These are phyloP conservation scores for Euzophera pinguis DNA, from an alignment of 2,888 invertebrate genomes.

Conservation along the genomic window DNA sequence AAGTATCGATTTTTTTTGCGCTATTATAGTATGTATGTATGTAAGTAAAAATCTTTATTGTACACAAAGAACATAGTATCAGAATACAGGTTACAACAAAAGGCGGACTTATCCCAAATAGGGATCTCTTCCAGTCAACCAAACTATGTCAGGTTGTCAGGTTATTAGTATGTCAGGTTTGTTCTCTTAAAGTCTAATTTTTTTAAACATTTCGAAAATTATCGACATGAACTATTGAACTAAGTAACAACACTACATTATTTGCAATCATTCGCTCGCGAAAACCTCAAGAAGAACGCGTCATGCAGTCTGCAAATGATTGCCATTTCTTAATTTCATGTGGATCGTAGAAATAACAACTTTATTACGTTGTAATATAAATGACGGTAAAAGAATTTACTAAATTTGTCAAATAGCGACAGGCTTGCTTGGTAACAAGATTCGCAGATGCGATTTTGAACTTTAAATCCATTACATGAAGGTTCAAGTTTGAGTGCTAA, in stretches of 20 bases:
- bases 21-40: too few relatives aligned
- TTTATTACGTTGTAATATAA: conserved; percentile 20
- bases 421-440: not conserved
- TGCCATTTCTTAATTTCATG: conserved; percentile 42
- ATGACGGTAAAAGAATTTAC: not conserved
- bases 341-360: conserved; percentile 29
- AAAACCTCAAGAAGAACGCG: conserved; percentile 65
- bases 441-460: not conserved
- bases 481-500: not conserved
- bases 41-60: too few relatives aligned
- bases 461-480: not conserved
- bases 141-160: too few relatives aligned
- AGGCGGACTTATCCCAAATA: too few relatives aligned
- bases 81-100: too few relatives aligned
- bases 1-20: too few relatives aligned
- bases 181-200: too few relatives aligned
- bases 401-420: not conserved
- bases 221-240: too few relatives aligned
- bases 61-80: too few relatives aligned
- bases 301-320: conserved; percentile 64
- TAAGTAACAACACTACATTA: conserved; percentile 45
- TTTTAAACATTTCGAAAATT: too few relatives aligned
- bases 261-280: conserved; percentile 55
- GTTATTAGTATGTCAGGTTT: too few relatives aligned
- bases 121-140: too few relatives aligned